A percentile compares a stretch with the other conserved stretches of the same genome.
phyloP scores from a whole-genome alignment of 2,113 vertebrate genomes.

The Sturnus vulgaris region DNA sequence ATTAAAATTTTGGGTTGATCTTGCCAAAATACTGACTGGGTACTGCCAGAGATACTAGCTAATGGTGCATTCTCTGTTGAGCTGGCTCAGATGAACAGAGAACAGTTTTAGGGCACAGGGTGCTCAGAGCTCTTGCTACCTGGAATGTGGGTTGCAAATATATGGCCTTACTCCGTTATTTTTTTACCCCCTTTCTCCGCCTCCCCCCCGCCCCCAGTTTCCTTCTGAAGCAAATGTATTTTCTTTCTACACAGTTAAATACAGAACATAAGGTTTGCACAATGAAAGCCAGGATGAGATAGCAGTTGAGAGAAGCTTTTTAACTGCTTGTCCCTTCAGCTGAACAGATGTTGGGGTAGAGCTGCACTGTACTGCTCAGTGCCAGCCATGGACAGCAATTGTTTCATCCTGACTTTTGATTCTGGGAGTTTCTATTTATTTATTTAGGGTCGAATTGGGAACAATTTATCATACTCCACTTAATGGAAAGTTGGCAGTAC shows the following conservation, averaged over 20 bases:
- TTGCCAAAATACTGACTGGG: neutral
- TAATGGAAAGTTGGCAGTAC: neutral
- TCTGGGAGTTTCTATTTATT: neutral
- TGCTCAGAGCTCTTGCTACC: neutral
- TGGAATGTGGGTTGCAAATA: neutral
- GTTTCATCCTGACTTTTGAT: neutral
- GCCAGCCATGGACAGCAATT: neutral
- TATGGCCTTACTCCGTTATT: rapidly evolving
- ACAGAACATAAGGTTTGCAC: neutral
- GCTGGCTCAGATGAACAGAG: neutral
- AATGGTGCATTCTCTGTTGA: rapidly evolving
- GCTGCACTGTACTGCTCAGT: neutral
- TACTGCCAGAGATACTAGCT: neutral
- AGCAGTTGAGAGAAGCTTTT: neutral
- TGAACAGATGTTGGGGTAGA: neutral
- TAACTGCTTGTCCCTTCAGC: neutral
- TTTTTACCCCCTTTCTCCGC: too few relatives aligned
- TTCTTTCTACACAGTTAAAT: neutral
- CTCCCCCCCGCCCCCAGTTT: rapidly evolving
- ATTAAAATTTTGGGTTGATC: neutral
- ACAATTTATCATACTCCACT: neutral
- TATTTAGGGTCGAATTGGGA: neutral
- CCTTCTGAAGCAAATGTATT: neutral
- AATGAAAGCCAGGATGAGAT: neutral
- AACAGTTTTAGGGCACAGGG: neutral